A percentile compares a stretch with the other conserved stretches of the same genome.
These are phyloP conservation scores for Caranx ignobilis DNA, from an alignment of 2,113 vertebrate species.

Conservation along the genomic window DNA sequence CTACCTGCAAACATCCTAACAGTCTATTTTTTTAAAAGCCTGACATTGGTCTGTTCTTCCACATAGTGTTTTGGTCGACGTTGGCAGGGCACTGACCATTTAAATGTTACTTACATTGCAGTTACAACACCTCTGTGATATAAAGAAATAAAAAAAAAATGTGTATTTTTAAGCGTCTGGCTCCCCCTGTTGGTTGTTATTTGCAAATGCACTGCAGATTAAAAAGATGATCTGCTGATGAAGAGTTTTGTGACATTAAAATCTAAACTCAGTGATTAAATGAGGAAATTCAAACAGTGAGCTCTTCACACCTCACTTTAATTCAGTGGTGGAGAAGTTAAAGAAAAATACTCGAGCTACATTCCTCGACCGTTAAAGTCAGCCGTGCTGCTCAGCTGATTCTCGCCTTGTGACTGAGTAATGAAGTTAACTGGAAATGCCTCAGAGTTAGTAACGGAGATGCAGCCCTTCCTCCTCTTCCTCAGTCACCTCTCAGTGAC, in stretches of 20 bases:
- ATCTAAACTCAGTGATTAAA: background rate
- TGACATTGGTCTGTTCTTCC: conserved; percentile 10
- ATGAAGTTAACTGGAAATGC: conserved; percentile 3
- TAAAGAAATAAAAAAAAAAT: conserved; percentile 57
- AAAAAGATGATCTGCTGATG: background rate
- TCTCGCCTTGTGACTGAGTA: conserved; percentile 12
- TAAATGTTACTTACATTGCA: conserved; percentile 34
- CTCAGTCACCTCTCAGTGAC: background rate
- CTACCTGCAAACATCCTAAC: conserved; percentile 11
- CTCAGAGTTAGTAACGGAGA: background rate
- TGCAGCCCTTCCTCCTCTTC: background rate
- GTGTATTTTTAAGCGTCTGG: conserved; percentile 68
- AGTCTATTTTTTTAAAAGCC: conserved; percentile 44
- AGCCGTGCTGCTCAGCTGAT: too few species aligned
- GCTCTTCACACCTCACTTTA: too few species aligned
- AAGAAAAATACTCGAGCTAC: background rate
- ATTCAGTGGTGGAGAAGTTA: too few species aligned
- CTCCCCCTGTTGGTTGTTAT: conserved; percentile 60
- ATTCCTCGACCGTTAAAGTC: background rate
- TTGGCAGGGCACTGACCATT: background rate
- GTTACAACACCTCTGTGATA: conserved; percentile 14
- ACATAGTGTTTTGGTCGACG: background rate
- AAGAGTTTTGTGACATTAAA: background rate
- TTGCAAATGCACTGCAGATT: background rate
- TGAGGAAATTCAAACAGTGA: too few species aligned